Base-by-base conservation (phyloP, 2,113 vertebrate genomes). In the Petrocephalus zakoni region DNA sequence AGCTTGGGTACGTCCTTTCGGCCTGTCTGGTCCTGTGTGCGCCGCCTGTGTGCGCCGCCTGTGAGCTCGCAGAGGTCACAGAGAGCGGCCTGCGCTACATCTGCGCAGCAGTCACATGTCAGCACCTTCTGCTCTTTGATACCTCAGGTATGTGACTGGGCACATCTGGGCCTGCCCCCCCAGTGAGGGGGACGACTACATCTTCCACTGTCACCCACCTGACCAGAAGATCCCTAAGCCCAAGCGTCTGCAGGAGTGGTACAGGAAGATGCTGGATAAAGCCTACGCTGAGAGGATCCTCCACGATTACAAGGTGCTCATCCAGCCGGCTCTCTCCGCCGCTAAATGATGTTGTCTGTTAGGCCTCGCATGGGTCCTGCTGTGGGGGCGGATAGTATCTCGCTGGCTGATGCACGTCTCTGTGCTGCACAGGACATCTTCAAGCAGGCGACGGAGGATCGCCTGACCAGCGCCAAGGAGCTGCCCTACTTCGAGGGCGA, bases 151-250 rank as follows among this genome's bases (percentile, higher is more conserved):
- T 72, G 95, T 98, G 87, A 98, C 97, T 75, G 98, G 97, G 72
- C 98, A 99, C 92, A 99, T 99, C 92, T 99, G 98, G 98, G 98
- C 98, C 11, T 99, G 98, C 92, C 98, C 98, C 0, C 98, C 98
- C 37, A 99, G 98, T 89, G 98, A 99, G 94, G 98, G 98, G 86
- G 98, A 99, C 10, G 98, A 99, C 93, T 99, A 99, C 91, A 99
- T 99, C 92, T 99, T 99, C 92, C 98, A 99, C 87, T 99, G 98
- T 93, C 98, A 99, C 91, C 98, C 98, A 0, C 95, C 96, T 17
- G 98, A 99, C 92, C 98, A 99, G 94, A 99, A 99, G 94, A 99
- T 99, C 91, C 98, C 98, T 8, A 99, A 99, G 90, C 98, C 98
- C 8, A 99, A 99, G 92, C 97, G 98, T 87, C 93, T 99, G 87